Base-by-base conservation (phyloP, 1,140 invertebrate genomes). In the Drosophila saltans region DNA sequence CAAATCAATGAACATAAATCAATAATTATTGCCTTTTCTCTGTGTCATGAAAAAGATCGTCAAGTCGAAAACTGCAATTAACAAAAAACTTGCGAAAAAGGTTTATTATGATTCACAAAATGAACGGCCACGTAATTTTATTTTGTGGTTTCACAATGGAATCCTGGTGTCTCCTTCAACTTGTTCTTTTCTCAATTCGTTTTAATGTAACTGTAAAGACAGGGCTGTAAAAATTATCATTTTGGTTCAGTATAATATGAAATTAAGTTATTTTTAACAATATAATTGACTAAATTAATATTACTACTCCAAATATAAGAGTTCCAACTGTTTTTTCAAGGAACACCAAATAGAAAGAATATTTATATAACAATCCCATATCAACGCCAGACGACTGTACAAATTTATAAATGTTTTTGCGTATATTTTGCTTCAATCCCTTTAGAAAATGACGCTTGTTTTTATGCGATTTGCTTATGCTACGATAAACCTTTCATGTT, bases 1-100 rank as follows among this genome's bases (percentile, higher is more conserved):
- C 66, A 81, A 81, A 85, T 81, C 69, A 86, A 81, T 75, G 78
- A 85, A 66, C 56, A 40, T 21, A 66, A 74, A 60, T 56, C 36
- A 43, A 69, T 60, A 64, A 60, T 40, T 24, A 59, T 59, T 11
- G 36, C 24, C 30, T 59, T 24, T 59, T 9, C 0, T 36, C 57
- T 10, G 45, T 52, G 45, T 21, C 10, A 9, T 8, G 6, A 48
- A 52, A 59, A 59, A 39, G 56, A 56, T 77, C 60, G 45, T 55
- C 48, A 65, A 65, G 33, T 33, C 33, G 11, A 76, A 75, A 76
- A 72, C 40, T 45, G 36, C 56, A 66, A 72, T 66, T 43, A 75
- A 61, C 8, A 8, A 45, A 33, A 60, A 66, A 36, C 26, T 59
- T 59, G n/a, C 33, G 55, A 59, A 59, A 40, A 40, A 16, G 30